Base-by-base conservation (phyloP, 2,113 vertebrate genomes). In the Drymodes brunneopygia region DNA sequence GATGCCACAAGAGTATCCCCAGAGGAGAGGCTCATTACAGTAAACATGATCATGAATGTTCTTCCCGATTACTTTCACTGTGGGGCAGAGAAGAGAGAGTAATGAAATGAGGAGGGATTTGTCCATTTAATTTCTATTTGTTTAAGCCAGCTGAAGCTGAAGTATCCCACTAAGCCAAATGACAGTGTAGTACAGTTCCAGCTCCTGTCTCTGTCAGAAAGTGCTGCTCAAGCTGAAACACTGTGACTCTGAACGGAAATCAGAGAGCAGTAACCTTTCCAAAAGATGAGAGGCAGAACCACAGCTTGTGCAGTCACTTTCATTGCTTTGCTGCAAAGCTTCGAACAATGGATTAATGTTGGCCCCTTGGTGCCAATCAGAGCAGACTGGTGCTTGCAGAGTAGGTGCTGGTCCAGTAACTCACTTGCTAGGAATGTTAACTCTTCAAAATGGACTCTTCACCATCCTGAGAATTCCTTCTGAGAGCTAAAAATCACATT, bases 231-330 rank as follows among this genome's bases (percentile, higher is more conserved):
- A 25, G 71, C 53, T 86, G 80, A 78, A 94, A 86, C 1, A 8
- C 51, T 83, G 27, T 60, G 69, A 73, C 45, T 92, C 50, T 44
- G 67, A 90, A 79, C 3, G 21, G 84, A 90, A 81, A 90, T 78
- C 5, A 9, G 88, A 93, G 77, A 88, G 74, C 66, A 89, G 61
- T 56, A 96, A 95, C 78, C 77, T 87, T 79, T 94, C 42, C 72
- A 67, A 33, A 40, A 50, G 91, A 90, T 15, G 70, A 90, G 88
- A 87, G 35, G 45, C 53, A 82, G 73, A 88, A 86, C 19, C 81
- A 78, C 54, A 60, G 71, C 44, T 58, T 12, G 0, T 48, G 51
- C 62, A 66, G 77, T 27, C 1, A 3, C 81, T 82, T 90, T 62
- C 81, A 60, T 0, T 85, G 65, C 86, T 85, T 77, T 84, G 61